Evolutionary conservation across 2,113 vertebrate genomes (phyloP).

Genomic region (Parotia lawesii): DNA sequence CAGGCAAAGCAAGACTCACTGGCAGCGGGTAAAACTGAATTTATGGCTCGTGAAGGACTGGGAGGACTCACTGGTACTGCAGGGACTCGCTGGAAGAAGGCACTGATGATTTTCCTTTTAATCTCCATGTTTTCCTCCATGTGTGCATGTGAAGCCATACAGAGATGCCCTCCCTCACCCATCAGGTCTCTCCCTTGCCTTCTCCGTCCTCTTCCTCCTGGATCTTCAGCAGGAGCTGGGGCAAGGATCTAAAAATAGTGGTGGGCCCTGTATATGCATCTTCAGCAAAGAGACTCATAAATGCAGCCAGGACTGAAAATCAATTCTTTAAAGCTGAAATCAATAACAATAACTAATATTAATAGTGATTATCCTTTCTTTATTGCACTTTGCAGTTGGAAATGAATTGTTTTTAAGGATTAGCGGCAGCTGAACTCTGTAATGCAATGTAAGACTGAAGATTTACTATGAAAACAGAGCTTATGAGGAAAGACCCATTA

Average conservation of each 20-base stretch:
- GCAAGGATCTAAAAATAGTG: not conserved
- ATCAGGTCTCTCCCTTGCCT: not conserved
- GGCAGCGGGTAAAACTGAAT: not conserved
- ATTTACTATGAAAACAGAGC: conserved; percentile 58
- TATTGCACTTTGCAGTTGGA: conserved; percentile 50
- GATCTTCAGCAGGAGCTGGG: not conserved
- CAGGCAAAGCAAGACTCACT: not conserved
- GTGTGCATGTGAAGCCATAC: fast-evolving
- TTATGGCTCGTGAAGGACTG: not conserved
- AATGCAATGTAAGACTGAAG: conserved; percentile 28
- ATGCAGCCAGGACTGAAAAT: conserved; percentile 71
- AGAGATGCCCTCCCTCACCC: not conserved
- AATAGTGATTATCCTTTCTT: conserved; percentile 71
- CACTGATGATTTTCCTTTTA: not conserved
- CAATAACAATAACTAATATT: conserved; percentile 77
- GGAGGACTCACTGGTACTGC: fast-evolving
- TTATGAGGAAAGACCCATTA: conserved; percentile 61
- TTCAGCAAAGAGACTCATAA: conserved; percentile 69
- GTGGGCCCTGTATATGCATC: conserved; percentile 24
- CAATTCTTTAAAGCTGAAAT: conserved; percentile 77
- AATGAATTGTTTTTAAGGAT: conserved; percentile 57
- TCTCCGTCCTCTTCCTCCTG: not conserved
- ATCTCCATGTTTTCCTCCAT: fast-evolving
- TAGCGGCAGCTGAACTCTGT: conserved; percentile 25
- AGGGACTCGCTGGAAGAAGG: not conserved